Conservation (phyloP, 1,140 invertebrate species). For the Pseudomyrmex flavicornis region DNA sequence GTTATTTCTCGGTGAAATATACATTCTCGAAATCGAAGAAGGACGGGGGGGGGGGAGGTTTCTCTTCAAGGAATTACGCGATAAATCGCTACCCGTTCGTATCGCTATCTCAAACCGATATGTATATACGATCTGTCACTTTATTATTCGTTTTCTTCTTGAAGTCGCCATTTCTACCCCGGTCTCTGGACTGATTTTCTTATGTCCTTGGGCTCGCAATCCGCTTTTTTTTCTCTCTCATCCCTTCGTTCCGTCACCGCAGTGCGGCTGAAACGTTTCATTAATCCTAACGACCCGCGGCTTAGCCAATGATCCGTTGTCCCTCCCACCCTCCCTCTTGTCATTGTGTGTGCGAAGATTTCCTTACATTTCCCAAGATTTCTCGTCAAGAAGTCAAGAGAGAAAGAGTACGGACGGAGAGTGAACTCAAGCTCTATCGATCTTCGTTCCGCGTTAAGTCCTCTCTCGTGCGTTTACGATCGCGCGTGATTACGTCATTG, state of each 20-base stretch:
- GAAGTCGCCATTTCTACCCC: too few species aligned
- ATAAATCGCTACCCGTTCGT: background rate
- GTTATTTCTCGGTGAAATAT: conserved; percentile 26
- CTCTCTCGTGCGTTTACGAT: conserved; percentile 40
- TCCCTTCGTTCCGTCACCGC: conserved; percentile 28
- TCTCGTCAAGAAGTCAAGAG: background rate
- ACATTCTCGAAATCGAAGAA: background rate
- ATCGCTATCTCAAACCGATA: background rate
- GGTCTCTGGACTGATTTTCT: conserved; percentile 13
- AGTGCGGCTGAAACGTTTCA: conserved; percentile 68
- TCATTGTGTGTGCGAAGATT: conserved; percentile 58
- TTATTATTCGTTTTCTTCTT: too few species aligned
- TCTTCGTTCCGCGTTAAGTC: conserved; percentile 47
- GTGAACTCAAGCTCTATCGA: conserved; percentile 16
- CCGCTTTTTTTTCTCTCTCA: conserved; percentile 41
- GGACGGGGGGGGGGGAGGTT: too few species aligned
- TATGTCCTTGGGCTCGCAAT: background rate
- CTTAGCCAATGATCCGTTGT: conserved; percentile 63
- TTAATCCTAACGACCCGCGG: conserved; percentile 66
- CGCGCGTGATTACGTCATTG: conserved; percentile 35
- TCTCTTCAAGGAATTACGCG: background rate
- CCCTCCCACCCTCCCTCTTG: background rate
- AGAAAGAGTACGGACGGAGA: background rate
- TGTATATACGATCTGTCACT: too few species aligned
- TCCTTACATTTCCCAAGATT: conserved; percentile 54